phyloP scores from a whole-genome alignment of 2,888 invertebrate species.

The Cephus nigrinus region DNA sequence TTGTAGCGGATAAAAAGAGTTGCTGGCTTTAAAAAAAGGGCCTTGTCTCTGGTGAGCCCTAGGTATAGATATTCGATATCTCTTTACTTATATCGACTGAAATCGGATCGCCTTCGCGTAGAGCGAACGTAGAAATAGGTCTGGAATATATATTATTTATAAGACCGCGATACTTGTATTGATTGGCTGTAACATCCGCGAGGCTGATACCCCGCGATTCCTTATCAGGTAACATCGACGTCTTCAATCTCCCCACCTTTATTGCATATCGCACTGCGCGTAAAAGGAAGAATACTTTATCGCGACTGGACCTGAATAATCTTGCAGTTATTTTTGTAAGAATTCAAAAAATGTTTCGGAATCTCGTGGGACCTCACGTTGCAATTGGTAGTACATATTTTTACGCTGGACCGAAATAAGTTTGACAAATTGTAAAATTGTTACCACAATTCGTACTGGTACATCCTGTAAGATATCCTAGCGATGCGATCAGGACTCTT shows the following conservation, averaged over 20 bases:
- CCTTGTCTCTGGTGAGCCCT: not conserved
- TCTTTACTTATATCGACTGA: constrained; percentile 11
- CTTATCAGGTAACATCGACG: constrained; percentile 16
- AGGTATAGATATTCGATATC: constrained; percentile 4
- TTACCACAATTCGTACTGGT: not conserved
- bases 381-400: not conserved
- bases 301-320: not conserved
- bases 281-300: not conserved
- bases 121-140: not conserved
- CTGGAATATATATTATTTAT: constrained; percentile 37
- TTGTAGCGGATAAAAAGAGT: not conserved
- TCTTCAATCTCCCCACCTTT: not conserved
- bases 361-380: not conserved
- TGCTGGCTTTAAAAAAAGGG: not conserved
- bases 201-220: constrained; percentile 12
- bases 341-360: not conserved
- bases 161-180: constrained; percentile 26
- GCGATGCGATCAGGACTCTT: not conserved
- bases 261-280: not conserved
- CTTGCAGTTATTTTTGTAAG: not conserved
- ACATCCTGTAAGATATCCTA: not conserved
- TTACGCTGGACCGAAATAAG: not conserved
- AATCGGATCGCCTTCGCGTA: constrained; percentile 23
- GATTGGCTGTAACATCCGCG: constrained; percentile 28
- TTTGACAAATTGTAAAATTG: not conserved